A percentile compares a stretch with the other conserved stretches of the same genome.
Evolutionary conservation across 2,888 invertebrate genomes (phyloP).

Genomic region (Orgyia antiqua): DNA sequence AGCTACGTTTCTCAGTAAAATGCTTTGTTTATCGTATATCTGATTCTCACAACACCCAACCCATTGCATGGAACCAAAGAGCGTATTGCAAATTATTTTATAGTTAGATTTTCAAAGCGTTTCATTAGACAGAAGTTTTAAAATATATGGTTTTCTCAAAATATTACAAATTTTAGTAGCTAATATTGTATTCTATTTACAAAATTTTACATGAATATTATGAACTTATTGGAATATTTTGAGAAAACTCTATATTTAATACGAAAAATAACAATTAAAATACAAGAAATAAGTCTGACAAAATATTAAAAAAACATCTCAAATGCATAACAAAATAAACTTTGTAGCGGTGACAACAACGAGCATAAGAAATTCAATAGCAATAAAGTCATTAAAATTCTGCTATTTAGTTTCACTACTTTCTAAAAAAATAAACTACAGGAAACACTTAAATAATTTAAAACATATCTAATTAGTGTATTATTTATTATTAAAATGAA

Average conservation of each 20-base stretch:
- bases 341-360: not conserved
- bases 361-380: slow-evolving; percentile 7
- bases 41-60: no score
- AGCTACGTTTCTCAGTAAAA: no score
- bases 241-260: not conserved
- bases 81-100: no score
- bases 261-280: not conserved
- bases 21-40: no score
- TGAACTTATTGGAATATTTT: no score
- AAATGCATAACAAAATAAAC: not conserved
- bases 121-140: slow-evolving; percentile 15
- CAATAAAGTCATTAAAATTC: slow-evolving; percentile 4
- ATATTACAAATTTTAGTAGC: no score
- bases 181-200: no score
- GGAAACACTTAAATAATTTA: not conserved
- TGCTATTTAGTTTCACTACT: not conserved
- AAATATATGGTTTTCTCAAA: slow-evolving; percentile 2
- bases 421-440: not conserved
- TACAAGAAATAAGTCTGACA: not conserved
- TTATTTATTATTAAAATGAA: not conserved
- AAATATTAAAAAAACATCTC: not conserved
- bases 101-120: no score
- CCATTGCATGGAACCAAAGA: no score
- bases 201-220: no score
- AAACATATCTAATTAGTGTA: not conserved